Base-by-base conservation (phyloP, 2,888 invertebrate genomes). In the Lamproptera curius region DNA sequence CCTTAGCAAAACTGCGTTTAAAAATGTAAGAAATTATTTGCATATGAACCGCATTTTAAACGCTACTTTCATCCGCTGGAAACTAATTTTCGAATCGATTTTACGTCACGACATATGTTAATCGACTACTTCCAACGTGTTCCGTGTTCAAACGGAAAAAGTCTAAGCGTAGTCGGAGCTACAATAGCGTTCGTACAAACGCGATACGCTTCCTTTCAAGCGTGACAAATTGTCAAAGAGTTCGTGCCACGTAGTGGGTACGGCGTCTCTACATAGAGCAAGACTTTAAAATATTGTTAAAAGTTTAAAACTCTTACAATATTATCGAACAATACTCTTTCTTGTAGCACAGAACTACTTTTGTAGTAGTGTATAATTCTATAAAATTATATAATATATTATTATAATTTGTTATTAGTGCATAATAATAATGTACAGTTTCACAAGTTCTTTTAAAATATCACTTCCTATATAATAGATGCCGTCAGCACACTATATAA, bases 81-180 rank as follows among this genome's bases (percentile, higher is more conserved):
- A 46, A 46, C 16, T n/a, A 40, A 16, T 46, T 26, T 10, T 10
- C 5, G 34, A 35, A 46, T 35, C 35, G 11, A 40, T 40, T 40
- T 28, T 16, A 46, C 20, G 39, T 6, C 47, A 47, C 47, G 42
- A 42, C 23, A 47, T 48, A 42, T 48, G 42, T 38, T 20, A 42
- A 48, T 42, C 8, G 34, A 17, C 23, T 9, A 38, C 38, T 33
- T 42, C 37, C 33, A 38, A 38, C 41, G 26, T 38, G n/a, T 42
- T 42, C 42, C 42, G 47, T 48, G 47, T 36, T 28, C 17, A 11
- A 42, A 14, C 42, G 42, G 47, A 42, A 48, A 43, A 48, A 36
- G 42, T 42, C 42, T 28, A 37, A 33, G 16, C 26, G 13, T 13
- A 42, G 42, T 34, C 42, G 31, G 34, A 4, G 20, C 26, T 16